A percentile compares a stretch with the other conserved stretches of the same genome.
phyloP scores from a whole-genome alignment of 2,888 invertebrate genomes.

The Boloria euphrosyne region DNA sequence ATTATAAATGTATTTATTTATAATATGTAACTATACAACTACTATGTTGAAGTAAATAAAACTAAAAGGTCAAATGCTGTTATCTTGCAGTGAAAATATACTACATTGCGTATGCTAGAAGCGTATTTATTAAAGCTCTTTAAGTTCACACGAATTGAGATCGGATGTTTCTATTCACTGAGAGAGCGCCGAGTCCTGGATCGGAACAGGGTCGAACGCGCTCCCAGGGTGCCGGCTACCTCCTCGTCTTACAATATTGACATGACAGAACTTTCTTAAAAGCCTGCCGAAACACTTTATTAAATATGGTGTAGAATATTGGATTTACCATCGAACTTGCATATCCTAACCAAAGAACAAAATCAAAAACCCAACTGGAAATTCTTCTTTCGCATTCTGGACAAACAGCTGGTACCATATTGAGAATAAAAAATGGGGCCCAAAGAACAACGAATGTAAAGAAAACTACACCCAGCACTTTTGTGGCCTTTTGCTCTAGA shows the following conservation, averaged over 20 bases:
- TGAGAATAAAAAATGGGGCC: slow-evolving; percentile 97
- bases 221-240: slow-evolving; percentile 81
- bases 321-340: slow-evolving; percentile 97
- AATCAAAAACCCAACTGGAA: slow-evolving; percentile 90
- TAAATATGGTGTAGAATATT: slow-evolving; percentile 97
- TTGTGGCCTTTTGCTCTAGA: slow-evolving; percentile 97
- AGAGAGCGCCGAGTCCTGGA: slow-evolving; percentile 74
- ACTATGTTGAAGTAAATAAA: background rate
- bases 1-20: background rate
- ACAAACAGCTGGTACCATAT: slow-evolving; percentile 92
- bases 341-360: slow-evolving; percentile 96
- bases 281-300: slow-evolving; percentile 95
- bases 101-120: slow-evolving; percentile 28
- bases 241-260: slow-evolving; percentile 83
- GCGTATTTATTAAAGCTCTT: slow-evolving; percentile 56
- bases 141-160: slow-evolving; percentile 70
- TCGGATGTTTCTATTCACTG: slow-evolving; percentile 72
- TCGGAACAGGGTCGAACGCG: slow-evolving; percentile 74
- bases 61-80: background rate
- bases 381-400: slow-evolving; percentile 89
- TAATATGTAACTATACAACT: background rate
- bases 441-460: slow-evolving; percentile 96
- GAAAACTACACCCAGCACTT: slow-evolving; percentile 96
- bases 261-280: slow-evolving; percentile 93
- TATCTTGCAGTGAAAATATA: slow-evolving; percentile 4